phyloP scores from a whole-genome alignment of 2,113 vertebrate species.

The Leptocoma aspasia region DNA sequence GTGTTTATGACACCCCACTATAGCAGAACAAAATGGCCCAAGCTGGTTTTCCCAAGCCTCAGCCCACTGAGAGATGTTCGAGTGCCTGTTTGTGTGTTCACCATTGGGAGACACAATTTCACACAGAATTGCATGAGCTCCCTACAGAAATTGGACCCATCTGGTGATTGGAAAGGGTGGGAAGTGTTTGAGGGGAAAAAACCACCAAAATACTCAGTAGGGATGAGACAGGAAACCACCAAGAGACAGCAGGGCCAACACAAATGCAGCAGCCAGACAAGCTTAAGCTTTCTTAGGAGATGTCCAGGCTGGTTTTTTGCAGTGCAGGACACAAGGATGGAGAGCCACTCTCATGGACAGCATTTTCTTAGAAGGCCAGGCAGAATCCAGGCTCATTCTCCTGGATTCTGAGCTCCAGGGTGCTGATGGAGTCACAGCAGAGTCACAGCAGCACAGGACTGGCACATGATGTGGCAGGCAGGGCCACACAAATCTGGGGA shows the following conservation, averaged over 20 bases:
- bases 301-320: neutral
- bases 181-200: neutral
- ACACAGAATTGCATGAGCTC: neutral
- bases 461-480: neutral
- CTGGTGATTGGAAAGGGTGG: neutral
- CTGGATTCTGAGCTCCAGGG: accelerated
- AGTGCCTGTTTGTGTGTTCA: neutral
- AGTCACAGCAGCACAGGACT: neutral
- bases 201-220: neutral
- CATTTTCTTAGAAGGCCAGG: neutral
- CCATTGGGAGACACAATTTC: neutral
- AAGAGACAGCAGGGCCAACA: neutral
- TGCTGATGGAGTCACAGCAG: neutral
- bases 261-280: neutral
- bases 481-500: neutral
- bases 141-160: neutral
- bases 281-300: neutral
- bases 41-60: neutral
- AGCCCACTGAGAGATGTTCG: neutral
- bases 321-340: neutral
- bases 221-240: neutral
- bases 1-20: neutral
- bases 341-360: accelerated
- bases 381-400: neutral
- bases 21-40: neutral